phyloP scores from a whole-genome alignment of 2,113 vertebrate species.

The Muntiacus reevesi region DNA sequence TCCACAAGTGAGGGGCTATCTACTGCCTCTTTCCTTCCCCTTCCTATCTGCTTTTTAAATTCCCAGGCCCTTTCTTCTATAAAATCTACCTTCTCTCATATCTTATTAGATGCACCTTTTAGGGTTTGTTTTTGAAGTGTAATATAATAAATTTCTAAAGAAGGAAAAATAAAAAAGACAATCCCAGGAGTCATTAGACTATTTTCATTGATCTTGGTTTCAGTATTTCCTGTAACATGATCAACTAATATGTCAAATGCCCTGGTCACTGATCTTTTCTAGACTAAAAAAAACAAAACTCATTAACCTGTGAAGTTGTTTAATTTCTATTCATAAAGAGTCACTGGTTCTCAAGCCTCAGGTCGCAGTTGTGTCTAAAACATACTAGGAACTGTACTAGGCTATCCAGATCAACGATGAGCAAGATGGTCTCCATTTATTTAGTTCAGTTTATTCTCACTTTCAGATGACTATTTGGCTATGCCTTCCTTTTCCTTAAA shows the following conservation, averaged over 20 bases:
- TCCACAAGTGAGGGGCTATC: neutral
- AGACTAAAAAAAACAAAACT: neutral
- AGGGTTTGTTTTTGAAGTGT: neutral
- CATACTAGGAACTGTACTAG: neutral
- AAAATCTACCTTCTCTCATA: neutral
- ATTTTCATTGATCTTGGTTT: neutral
- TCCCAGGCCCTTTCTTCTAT: neutral
- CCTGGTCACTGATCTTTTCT: neutral
- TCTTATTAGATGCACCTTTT: constrained; percentile 19
- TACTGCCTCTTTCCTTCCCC: neutral
- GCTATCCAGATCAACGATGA: neutral
- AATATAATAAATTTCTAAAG: neutral
- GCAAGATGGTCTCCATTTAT: neutral
- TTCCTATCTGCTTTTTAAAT: constrained; percentile 12
- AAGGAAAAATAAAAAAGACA: constrained; percentile 1
- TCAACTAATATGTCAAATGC: neutral
- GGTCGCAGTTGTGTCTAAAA: neutral
- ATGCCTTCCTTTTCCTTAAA: neutral
- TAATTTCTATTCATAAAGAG: neutral
- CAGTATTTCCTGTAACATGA: neutral
- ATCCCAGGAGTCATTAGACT: neutral
- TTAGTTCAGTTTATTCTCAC: neutral
- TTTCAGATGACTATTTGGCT: neutral
- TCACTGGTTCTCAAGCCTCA: neutral
- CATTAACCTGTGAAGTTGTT: neutral